Evolutionary conservation across 1,140 invertebrate genomes (phyloP).

Genomic region (Drosophila jambulina): DNA sequence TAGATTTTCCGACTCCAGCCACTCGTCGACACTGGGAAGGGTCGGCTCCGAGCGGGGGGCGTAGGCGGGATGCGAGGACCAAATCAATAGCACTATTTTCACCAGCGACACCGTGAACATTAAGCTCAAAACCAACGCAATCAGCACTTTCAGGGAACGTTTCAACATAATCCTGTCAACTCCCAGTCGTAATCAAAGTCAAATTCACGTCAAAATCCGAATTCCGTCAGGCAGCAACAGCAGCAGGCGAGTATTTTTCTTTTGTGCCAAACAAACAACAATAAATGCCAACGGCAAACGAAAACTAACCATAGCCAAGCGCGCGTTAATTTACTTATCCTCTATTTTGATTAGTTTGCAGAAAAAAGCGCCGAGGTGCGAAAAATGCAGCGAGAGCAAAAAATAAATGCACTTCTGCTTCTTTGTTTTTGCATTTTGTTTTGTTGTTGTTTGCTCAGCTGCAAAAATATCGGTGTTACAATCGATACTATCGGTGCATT

Average conservation of each 20-base stretch:
- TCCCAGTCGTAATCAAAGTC: not conserved
- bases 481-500: not conserved
- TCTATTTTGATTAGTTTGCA: slow-evolving; percentile 2
- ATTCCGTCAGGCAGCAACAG: slow-evolving; percentile 19
- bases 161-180: slow-evolving; percentile 72
- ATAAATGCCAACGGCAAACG: not conserved
- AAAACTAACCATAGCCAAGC: slow-evolving; percentile 33
- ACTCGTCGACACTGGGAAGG: slow-evolving; percentile 87
- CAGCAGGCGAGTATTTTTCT: not conserved
- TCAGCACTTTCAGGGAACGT: slow-evolving; percentile 71
- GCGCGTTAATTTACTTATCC: slow-evolving; percentile 14
- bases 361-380: slow-evolving; percentile 7
- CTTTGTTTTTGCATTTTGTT: slow-evolving; percentile 10
- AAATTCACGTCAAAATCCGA: slow-evolving; percentile 11
- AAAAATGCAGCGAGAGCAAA: slow-evolving; percentile 40
- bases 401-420: slow-evolving; percentile 34
- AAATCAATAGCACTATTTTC: slow-evolving; percentile 82
- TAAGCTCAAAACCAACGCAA: slow-evolving; percentile 80
- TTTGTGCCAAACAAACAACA: slow-evolving; percentile 13
- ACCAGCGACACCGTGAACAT: slow-evolving; percentile 84
- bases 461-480: not conserved
- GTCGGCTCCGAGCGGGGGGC: slow-evolving; percentile 31
- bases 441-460: not conserved
- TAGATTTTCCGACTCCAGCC: slow-evolving; percentile 90
- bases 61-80: slow-evolving; percentile 64